Percentiles rank a stretch among this genome's conserved stretches.
Conservation (phyloP, 2,113 vertebrate species). For the Protobothrops flavoviridis region DNA sequence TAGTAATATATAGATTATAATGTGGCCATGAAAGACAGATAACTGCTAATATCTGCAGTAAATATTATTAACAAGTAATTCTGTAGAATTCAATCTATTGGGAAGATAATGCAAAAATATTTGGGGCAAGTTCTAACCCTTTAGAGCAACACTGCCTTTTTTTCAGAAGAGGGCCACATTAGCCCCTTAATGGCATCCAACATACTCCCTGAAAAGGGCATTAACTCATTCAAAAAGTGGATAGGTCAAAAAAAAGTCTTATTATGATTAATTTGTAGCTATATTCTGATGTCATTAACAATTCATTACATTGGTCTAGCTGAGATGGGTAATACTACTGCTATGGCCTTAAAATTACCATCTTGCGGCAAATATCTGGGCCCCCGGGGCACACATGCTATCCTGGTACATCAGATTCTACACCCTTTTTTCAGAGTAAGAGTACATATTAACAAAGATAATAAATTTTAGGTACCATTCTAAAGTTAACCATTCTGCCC, state of each 20-base stretch:
- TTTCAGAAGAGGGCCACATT: not conserved
- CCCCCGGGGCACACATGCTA: not conserved
- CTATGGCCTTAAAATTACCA: not conserved
- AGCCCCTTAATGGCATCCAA: not conserved
- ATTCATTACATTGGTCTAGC: not conserved
- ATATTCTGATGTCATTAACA: not conserved
- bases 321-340: not conserved
- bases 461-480: not conserved
- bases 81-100: not conserved
- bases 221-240: not conserved
- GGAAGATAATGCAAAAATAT: not conserved
- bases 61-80: not conserved
- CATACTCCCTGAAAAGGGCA: not conserved
- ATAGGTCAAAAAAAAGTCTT: not conserved
- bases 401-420: too few relatives aligned
- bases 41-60: not conserved
- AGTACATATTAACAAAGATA: not conserved
- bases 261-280: not conserved
- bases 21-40: not conserved
- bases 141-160: not conserved
- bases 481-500: not conserved
- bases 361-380: not conserved
- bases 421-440: not conserved
- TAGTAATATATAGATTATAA: not conserved
- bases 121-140: not conserved